Percentiles rank a stretch among this genome's conserved stretches.
These are phyloP conservation scores for Teleogryllus occipitalis DNA, from an alignment of 1,140 invertebrate species.

Conservation along the genomic window DNA sequence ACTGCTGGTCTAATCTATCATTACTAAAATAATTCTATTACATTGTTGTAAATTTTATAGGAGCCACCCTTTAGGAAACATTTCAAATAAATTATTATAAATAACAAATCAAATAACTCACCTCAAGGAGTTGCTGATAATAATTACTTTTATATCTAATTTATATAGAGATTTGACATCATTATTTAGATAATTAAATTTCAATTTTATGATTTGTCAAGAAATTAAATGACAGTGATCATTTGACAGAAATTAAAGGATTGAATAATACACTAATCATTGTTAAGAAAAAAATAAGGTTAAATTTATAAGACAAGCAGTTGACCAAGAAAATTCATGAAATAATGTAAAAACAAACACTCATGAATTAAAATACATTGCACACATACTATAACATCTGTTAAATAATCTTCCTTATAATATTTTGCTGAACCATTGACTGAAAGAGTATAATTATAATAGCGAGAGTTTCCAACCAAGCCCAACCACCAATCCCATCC, in stretches of 20 bases:
- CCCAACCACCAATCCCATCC: slow-evolving; percentile 79
- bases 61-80: no score
- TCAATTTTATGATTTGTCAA: no score
- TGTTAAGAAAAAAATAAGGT: not conserved
- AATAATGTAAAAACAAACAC: not conserved
- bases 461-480: slow-evolving; percentile 73
- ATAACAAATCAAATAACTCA: no score
- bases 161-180: not conserved
- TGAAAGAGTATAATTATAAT: slow-evolving; percentile 82
- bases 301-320: not conserved
- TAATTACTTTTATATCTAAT: not conserved
- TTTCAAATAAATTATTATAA: no score
- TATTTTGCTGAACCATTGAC: slow-evolving; percentile 61
- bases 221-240: not conserved
- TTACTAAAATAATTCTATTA: no score
- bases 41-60: no score
- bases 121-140: not conserved
- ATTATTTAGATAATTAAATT: no score
- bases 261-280: no score
- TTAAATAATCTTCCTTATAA: slow-evolving; percentile 65
- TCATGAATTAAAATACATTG: not conserved
- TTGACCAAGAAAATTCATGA: not conserved
- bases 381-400: slow-evolving; percentile 69
- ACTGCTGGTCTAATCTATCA: no score
- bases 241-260: not conserved